Evolutionary conservation across 2,888 invertebrate species (phyloP), one percentile per base, ranked within the genome.

Genomic region (Tenthredo scrophulariae): DNA sequence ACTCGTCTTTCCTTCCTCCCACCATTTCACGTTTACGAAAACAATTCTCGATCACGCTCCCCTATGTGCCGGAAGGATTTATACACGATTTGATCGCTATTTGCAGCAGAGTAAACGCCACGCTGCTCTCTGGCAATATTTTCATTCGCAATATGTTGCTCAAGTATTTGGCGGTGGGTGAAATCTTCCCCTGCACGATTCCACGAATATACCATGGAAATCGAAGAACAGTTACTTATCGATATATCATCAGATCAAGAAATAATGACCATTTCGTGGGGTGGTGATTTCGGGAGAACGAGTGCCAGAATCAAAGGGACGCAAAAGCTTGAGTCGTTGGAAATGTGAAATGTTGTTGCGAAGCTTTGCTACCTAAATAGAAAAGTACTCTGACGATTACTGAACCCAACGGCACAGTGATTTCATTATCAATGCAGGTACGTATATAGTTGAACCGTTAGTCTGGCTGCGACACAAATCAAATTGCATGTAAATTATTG

Each of bases 71-170:
- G 83, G 83, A 83, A 70, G 83, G 83, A 83, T 83, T 83, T 83
- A 83, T 83, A 67, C 83, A 22, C 83, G 83, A 83, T 83, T 70
- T 83, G 46, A 70, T 65, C 67, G 46, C 83, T 83, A 83, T 83
- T 83, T 83, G 83, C 83, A 67, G 83, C 83, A 43, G 83, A 46
- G 83, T 83, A 65, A 83, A 83, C 83, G 26, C 46, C 67, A 67
- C 33, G 29, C 70, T 2, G 33, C 18, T n/a, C 46, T 29, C 70
- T 83, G 9, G 50, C 83, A 83, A 83, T 83, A 83, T 83, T 83
- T 83, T 83, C 83, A 50, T 67, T 83, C 58, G 37, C 58, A 80
- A 80, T 80, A 80, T 62, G 62, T 22, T 62, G 40, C 33, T 40
- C 62, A 13, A 80, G 58, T 80, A 50, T 40, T 13, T 43, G 6